Base-by-base conservation (phyloP, 1,140 invertebrate species). In the Eumeta japonica region DNA sequence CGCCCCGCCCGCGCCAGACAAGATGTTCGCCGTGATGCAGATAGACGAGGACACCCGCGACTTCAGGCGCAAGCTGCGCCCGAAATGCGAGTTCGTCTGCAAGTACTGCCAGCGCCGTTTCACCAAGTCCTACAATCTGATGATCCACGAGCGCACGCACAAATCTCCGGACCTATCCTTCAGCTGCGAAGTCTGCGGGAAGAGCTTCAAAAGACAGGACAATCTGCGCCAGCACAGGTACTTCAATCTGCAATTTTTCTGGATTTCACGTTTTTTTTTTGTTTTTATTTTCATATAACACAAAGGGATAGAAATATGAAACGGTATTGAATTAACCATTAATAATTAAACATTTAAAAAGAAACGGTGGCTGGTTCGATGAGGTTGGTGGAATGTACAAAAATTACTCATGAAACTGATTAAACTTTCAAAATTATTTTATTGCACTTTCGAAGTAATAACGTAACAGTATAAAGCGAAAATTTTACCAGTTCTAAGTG, bases 41-140 rank as follows among this genome's bases (percentile, higher is more conserved):
- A 89, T 91, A 78, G 89, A 91, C 80, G 89, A 91, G 80, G 89
- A 90, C 78, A 83, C 87, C 78, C 82, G 88, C 78, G 88, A 91
- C 81, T 91, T 90, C 80, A 84, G 92, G 74, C 89, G 92, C 74
- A 94, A 90, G 81, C 90, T 90, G 87, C 82, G 88, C 74, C 83
- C 88, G 78, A 90, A 95, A 82, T 95, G 93, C 82, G 90, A 98
- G 80, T 98, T 96, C 79, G 92, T 98, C 74, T 99, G 97, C 86
- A 93, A 94, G 77, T 98, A 92, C 82, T 99, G 97, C 83, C 89
- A 96, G 76, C 86, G 97, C 61, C 85, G 94, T 59, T 99, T 99
- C 83, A 98, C 94, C 60, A 99, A 99, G 80, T 92, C 93, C 43
- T 99, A 99, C 83, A 99, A 99, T 80, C 84, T 99, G 60, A 91